Percentiles rank a stretch among this genome's conserved stretches.
Evolutionary conservation across 2,797 vertebrate species (phyloP).

Genomic region (Girardinus metallicus): DNA sequence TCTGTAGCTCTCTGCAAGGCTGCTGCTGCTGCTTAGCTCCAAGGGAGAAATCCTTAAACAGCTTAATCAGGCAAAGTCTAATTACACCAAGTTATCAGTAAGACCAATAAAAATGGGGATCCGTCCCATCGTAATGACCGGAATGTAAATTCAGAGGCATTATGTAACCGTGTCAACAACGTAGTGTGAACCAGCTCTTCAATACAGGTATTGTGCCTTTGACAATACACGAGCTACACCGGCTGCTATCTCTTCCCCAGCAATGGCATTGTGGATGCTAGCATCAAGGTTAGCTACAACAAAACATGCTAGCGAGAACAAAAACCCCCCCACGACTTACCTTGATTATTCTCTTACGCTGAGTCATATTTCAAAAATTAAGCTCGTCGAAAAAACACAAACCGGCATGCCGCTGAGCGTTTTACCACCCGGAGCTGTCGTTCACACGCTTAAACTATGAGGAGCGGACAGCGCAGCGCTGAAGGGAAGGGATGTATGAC

Average conservation of each 20-base stretch:
- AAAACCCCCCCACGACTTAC: conserved; percentile 39
- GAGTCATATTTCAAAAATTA: conserved; percentile 59
- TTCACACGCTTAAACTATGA: not conserved
- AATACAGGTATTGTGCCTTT: conserved; percentile 20
- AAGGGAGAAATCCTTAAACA: conserved; percentile 6
- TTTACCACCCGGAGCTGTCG: not conserved
- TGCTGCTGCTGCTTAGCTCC: conserved; percentile 24
- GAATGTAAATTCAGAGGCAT: conserved; percentile 39
- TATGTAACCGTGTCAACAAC: not conserved
- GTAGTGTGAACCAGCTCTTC: not conserved
- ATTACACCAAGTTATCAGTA: not conserved
- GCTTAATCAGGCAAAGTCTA: not conserved
- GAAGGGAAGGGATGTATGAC: conserved; percentile 34
- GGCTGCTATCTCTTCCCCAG: not conserved
- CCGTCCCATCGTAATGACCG: conserved; percentile 31
- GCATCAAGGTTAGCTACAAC: conserved; percentile 47
- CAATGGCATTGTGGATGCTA: conserved; percentile 30
- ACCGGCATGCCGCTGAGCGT: not conserved
- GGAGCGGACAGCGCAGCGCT: not conserved
- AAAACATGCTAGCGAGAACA: conserved; percentile 22
- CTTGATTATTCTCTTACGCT: conserved; percentile 42
- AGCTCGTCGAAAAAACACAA: conserved; percentile 17
- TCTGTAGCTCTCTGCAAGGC: conserved; percentile 6
- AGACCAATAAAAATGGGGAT: not conserved
- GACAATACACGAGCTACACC: conserved; percentile 26